phyloP scores from a whole-genome alignment of 2,888 invertebrate species.

The Rhagonycha lutea region DNA sequence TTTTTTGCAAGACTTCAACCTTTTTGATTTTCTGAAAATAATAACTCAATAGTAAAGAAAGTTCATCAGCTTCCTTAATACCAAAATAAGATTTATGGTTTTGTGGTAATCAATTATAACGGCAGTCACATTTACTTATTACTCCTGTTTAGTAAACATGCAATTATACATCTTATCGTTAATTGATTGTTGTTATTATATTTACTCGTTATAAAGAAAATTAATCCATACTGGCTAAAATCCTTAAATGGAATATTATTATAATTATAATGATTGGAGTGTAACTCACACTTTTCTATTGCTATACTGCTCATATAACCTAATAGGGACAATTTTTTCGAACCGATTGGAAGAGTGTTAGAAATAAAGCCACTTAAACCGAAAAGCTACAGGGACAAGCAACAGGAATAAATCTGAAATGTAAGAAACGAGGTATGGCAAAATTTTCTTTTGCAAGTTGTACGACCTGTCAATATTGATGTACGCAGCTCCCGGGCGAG shows the following conservation, averaged over 20 bases:
- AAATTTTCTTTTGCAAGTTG: constrained; percentile 37
- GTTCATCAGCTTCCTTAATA: not conserved
- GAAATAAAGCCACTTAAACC: not conserved
- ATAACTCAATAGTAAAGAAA: not conserved
- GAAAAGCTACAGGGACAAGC: not conserved
- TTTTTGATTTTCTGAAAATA: not conserved
- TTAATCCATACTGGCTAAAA: not conserved
- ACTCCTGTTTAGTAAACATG: not conserved
- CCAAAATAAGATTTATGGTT: not conserved
- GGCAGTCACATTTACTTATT: not conserved
- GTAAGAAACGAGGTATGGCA: constrained; percentile 36
- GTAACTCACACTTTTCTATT: not conserved
- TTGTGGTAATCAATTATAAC: not conserved
- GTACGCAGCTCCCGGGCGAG: constrained; percentile 28
- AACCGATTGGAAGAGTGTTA: not conserved
- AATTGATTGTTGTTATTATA: not conserved
- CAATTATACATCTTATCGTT: not conserved
- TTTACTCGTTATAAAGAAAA: not conserved
- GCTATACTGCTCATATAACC: not conserved
- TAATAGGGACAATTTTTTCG: not conserved
- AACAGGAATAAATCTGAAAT: constrained; percentile 14
- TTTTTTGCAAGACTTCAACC: not conserved
- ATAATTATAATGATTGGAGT: not conserved
- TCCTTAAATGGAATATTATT: not conserved
- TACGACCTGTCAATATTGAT: constrained; percentile 41